These are phyloP conservation scores for Phlogophora meticulosa DNA, from an alignment of 2,888 invertebrate species.

Conservation along the genomic window DNA sequence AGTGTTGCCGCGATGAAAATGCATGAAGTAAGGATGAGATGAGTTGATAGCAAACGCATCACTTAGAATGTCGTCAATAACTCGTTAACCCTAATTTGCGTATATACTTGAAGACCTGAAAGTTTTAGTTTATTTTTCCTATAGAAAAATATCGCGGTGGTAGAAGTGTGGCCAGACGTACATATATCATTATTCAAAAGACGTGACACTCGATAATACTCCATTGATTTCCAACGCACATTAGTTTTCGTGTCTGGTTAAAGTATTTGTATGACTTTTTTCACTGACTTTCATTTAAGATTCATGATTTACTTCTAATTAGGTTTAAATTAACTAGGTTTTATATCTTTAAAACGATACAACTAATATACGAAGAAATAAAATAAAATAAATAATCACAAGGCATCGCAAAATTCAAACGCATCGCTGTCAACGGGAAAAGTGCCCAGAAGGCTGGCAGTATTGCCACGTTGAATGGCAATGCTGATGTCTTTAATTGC, in stretches of 20 bases:
- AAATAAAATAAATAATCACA: too few species aligned
- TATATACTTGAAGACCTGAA: conserved; percentile 2
- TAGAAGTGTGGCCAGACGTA: too few species aligned
- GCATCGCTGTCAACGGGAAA: too few species aligned
- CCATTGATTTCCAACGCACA: background rate
- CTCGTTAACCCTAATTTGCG: conserved; percentile 36
- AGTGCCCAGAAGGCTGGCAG: too few species aligned
- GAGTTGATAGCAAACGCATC: conserved; percentile 2
- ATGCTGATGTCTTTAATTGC: background rate
- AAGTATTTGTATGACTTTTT: background rate
- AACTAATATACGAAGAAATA: too few species aligned
- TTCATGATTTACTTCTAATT: too few species aligned
- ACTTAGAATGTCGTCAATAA: conserved; percentile 34
- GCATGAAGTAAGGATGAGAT: background rate
- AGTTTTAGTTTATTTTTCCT: conserved; percentile 3
- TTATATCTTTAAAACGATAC: too few species aligned
- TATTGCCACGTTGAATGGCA: too few species aligned
- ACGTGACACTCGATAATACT: background rate
- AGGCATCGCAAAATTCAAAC: too few species aligned
- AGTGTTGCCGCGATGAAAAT: conserved; percentile 14
- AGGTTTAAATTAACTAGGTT: too few species aligned
- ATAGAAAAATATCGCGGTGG: background rate
- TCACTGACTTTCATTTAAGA: background rate
- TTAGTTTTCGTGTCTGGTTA: background rate
- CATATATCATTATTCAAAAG: background rate